Evolutionary conservation across 2,797 vertebrate genomes (phyloP).

Genomic region (Basileuterus tristriatus): DNA sequence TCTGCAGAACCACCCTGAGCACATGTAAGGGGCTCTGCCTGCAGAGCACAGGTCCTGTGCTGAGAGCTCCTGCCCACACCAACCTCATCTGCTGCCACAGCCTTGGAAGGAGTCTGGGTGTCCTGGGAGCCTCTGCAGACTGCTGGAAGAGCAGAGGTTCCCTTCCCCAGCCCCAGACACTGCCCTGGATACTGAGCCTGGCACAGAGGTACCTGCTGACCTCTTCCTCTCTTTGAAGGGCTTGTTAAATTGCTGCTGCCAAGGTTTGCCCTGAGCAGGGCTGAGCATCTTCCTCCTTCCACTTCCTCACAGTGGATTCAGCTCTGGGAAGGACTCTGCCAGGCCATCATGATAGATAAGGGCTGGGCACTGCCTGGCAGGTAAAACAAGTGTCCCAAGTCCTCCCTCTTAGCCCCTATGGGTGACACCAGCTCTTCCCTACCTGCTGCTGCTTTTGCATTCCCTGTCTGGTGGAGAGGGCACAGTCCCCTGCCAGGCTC

Average conservation of each 20-base stretch:
- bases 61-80: background rate
- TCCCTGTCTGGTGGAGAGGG: background rate
- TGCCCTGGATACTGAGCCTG: background rate
- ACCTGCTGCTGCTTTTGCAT: background rate
- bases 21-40: constrained; percentile 76
- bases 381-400: background rate
- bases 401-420: background rate
- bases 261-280: background rate
- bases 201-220: background rate
- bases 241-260: background rate
- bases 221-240: background rate
- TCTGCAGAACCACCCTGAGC: constrained; percentile 94
- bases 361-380: background rate
- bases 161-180: background rate
- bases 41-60: background rate
- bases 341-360: background rate
- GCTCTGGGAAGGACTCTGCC: background rate
- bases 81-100: background rate
- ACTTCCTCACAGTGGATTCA: background rate
- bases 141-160: background rate
- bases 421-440: background rate
- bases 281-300: background rate
- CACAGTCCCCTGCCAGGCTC: background rate
- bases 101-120: background rate
- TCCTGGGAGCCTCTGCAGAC: background rate